Percentiles rank a stretch among this genome's conserved stretches.
Conservation (phyloP, 1,140 invertebrate genomes). For the Leptinotarsa defecta region DNA sequence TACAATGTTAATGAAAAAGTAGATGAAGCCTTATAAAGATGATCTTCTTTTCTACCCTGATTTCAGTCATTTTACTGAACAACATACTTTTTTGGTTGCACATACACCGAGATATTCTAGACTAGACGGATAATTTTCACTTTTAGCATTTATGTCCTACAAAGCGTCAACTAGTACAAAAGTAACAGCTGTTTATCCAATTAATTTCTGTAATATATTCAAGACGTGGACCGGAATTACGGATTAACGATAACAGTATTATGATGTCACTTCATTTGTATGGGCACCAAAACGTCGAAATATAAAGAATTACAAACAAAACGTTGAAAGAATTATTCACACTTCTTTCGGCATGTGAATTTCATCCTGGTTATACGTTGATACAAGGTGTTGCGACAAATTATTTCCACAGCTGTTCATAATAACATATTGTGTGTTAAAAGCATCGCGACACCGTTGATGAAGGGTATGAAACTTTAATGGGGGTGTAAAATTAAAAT, state of each 20-base stretch:
- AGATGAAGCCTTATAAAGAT: too few species aligned
- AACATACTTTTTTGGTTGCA: too few species aligned
- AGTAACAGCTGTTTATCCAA: constrained; percentile 17
- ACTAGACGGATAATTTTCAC: too few species aligned
- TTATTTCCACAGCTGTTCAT: constrained; percentile 5
- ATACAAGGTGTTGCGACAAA: not conserved
- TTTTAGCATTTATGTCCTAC: too few species aligned
- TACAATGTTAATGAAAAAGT: too few species aligned
- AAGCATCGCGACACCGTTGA: not conserved
- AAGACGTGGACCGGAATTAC: constrained; percentile 18
- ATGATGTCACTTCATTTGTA: constrained; percentile 11
- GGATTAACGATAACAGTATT: constrained; percentile 21
- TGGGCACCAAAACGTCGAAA: constrained; percentile 5
- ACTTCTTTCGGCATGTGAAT: not conserved
- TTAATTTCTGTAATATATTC: constrained; percentile 21
- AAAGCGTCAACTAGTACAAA: not conserved
- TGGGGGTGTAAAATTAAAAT: not conserved
- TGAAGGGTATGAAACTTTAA: not conserved
- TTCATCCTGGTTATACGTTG: not conserved
- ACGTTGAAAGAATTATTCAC: constrained; percentile 7
- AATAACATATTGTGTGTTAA: not conserved
- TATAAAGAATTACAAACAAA: not conserved
- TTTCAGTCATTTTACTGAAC: too few species aligned
- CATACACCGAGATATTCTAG: too few species aligned
- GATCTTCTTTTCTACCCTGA: too few species aligned